Conservation (phyloP, 2,113 vertebrate species). For the Dicentrarchus labrax region DNA sequence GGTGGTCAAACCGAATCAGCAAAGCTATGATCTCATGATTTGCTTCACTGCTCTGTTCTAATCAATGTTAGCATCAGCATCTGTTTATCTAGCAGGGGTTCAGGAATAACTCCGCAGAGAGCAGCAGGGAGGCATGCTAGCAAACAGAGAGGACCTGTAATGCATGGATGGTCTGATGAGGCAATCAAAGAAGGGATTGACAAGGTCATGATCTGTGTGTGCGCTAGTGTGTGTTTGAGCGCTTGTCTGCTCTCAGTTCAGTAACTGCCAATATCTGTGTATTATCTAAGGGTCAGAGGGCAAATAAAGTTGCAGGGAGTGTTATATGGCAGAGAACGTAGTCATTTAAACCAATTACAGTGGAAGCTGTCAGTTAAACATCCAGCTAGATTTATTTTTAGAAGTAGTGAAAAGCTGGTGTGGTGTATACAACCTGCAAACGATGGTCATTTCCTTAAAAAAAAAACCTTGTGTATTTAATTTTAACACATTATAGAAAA, state of each 20-base stretch:
- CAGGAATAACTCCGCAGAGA: constrained; percentile 34
- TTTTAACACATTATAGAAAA: neutral
- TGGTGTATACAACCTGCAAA: neutral
- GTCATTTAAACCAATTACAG: neutral
- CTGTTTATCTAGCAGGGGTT: constrained; percentile 49
- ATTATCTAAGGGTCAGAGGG: neutral
- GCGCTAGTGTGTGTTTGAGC: constrained; percentile 13
- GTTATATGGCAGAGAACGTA: neutral
- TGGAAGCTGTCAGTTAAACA: neutral
- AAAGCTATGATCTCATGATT: constrained; percentile 26
- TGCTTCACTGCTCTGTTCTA: constrained; percentile 44
- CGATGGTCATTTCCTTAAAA: neutral
- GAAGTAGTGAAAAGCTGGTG: neutral
- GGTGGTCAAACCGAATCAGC: constrained; percentile 22
- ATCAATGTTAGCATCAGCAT: constrained; percentile 59
- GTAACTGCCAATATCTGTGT: constrained; percentile 18
- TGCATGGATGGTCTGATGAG: constrained; percentile 48
- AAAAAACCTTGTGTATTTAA: neutral
- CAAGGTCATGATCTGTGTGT: constrained; percentile 51
- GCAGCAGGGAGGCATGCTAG: constrained; percentile 33
- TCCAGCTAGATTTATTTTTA: neutral
- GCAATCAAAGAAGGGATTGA: constrained; percentile 64
- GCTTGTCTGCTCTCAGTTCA: constrained; percentile 33
- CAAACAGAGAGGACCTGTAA: constrained; percentile 27
- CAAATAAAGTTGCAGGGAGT: neutral